Evolutionary conservation across 1,140 invertebrate species (phyloP), one percentile per base, ranked within the genome.

Genomic region (Pseudomyrmex sp.): DNA sequence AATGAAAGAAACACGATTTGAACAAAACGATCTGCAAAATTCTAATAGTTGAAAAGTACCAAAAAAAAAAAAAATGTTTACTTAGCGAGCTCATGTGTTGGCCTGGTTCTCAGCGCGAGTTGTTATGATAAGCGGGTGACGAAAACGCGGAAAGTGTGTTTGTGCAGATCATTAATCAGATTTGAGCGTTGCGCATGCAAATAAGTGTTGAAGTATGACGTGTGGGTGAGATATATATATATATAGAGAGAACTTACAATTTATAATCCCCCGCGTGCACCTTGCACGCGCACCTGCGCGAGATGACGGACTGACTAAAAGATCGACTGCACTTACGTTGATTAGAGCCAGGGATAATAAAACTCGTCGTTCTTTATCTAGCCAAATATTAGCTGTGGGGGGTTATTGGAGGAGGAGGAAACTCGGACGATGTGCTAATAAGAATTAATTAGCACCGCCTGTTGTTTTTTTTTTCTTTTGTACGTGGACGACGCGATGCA

Each of bases 61-160:
- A n/a, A n/a, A n/a, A n/a, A n/a, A n/a, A n/a, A 48, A 75, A 74
- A 62, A 44, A 23, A 10, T 0, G n/a, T 12, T 77, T 54, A 66
- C 3, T 56, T 50, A 72, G 13, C 18, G 15, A 52, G 68, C 54
- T 0, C 20, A 46, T 62, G 15, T 15, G 20, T 75, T 62, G 72
- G 1, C 13, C 56, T 46, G 62, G 20, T 63, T 75, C 18, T 59
- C 54, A 1, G 48, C 54, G 9, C 18, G 13, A 82, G 1, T 35
- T 62, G 18, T 82, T 74, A 46, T 35, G 48, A 82, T 82, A 79
- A 79, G 52, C 10, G 35, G 35, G 48, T 69, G 65, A 79, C 52
- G 52, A 59, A 59, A 54, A 13, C 23, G 65, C 69, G 26, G 35
- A 26, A 77, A 48, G 20, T 70, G 35, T 26, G 18, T 8, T 13